These are phyloP conservation scores for Patiria pectinifera DNA, from an alignment of 53 echinoderm and acorn worm species.

Conservation along the genomic window DNA sequence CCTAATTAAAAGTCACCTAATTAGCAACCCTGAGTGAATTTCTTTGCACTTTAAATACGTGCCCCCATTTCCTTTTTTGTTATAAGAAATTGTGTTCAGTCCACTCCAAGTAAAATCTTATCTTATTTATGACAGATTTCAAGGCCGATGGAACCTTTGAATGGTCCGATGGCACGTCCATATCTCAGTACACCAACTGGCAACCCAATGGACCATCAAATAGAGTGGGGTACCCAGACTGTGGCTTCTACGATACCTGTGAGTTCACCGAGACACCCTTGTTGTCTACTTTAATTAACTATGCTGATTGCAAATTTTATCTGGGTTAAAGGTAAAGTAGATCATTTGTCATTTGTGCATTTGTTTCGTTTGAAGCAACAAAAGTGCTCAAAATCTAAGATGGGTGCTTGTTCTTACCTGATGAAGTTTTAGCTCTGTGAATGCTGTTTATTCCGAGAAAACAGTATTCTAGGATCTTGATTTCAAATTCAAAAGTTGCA, in stretches of 20 bases:
- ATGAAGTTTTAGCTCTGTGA: no score
- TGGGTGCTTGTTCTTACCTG: no score
- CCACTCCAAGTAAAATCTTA: not conserved
- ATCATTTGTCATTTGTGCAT: no score
- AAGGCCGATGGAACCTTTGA: constrained; percentile 67
- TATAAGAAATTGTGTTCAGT: not conserved
- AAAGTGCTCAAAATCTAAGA: no score
- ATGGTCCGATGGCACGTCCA: constrained; percentile 71
- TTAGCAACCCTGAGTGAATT: not conserved
- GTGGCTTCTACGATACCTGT: constrained; percentile 77
- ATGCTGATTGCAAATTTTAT: not conserved
- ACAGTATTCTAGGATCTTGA: no score
- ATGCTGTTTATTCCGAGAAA: no score
- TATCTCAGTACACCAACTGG: constrained; percentile 72
- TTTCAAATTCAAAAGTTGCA: no score
- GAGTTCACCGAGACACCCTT: not conserved
- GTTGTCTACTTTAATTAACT: not conserved
- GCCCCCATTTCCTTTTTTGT: no score
- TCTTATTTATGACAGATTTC: constrained; percentile 33
- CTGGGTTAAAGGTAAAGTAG: no score
- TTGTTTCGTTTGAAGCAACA: no score
- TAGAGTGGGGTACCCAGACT: constrained; percentile 53
- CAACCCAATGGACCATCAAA: constrained; percentile 56
- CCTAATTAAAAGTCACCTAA: not conserved
- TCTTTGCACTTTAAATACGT: not conserved